Evolutionary conservation across 2,888 invertebrate species (phyloP).

Genomic region (Meliscaeva auricollis): DNA sequence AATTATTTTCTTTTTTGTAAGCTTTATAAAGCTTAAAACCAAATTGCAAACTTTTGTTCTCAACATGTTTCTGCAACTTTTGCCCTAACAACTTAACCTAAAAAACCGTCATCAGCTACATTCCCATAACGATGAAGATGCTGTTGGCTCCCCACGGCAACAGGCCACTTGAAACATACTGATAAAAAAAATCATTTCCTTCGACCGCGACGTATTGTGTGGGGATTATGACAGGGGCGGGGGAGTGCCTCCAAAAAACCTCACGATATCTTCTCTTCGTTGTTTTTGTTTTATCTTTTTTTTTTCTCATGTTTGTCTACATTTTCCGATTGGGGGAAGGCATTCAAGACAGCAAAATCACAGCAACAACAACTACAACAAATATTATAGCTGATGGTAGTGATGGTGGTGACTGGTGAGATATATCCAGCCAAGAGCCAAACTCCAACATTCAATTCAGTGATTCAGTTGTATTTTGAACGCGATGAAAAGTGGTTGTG

Average conservation of each 20-base stretch:
- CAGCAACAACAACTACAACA: slow-evolving; percentile 42
- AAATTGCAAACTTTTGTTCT: not conserved
- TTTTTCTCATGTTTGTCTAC: slow-evolving; percentile 28
- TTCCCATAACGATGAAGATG: slow-evolving; percentile 10
- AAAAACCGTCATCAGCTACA: slow-evolving; percentile 7
- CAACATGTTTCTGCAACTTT: slow-evolving; percentile 1
- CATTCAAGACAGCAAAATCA: slow-evolving; percentile 2
- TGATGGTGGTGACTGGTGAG: slow-evolving; percentile 42
- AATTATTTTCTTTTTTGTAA: not conserved
- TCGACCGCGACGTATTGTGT: slow-evolving; percentile 10
- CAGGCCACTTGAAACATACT: slow-evolving; percentile 20
- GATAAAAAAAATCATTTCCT: slow-evolving; percentile 46
- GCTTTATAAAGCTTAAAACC: not conserved
- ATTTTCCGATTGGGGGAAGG: slow-evolving; percentile 65
- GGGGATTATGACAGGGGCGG: slow-evolving; percentile 29
- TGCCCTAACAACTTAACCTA: not conserved
- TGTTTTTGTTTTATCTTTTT: slow-evolving; percentile 28
- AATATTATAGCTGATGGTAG: slow-evolving; percentile 32
- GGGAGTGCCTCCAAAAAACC: slow-evolving; percentile 54
- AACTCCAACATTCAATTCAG: slow-evolving; percentile 67
- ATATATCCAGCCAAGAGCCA: slow-evolving; percentile 65
- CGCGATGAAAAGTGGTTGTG: slow-evolving; percentile 75
- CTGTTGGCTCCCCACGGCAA: slow-evolving; percentile 30
- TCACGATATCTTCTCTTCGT: slow-evolving; percentile 54
- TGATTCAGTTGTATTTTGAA: slow-evolving; percentile 73